Evolutionary conservation across 2,888 invertebrate genomes (phyloP), one percentile per base, ranked within the genome.

Genomic region (Mellilla xanthometata): DNA sequence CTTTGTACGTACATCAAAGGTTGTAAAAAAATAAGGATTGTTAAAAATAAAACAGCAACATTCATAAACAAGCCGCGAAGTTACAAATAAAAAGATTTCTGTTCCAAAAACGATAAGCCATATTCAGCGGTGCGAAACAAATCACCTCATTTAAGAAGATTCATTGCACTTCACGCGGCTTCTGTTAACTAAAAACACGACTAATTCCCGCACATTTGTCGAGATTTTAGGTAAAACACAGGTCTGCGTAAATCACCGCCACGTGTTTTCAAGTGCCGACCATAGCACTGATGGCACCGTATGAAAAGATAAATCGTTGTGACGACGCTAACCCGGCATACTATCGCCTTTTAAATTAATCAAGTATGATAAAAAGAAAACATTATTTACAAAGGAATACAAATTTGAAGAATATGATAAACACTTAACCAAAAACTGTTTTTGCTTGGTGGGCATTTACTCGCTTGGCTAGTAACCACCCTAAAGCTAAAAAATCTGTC

Each of bases 81-180:
- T 47, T 64, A 59, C 52, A 60, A 68, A 64, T 67, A 62, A 66
- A 62, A 54, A 68, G 62, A 65, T 58, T 57, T 59, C 61, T 56
- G 52, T 45, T 59, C 58, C 58, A 63, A 60, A 64, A 72, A 72
- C 72, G 24, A n/a, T n/a, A 66, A 65, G 65, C 68, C 60, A 65
- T 74, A 75, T 53, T 53, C 63, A 56, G 52, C 63, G 63, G 59
- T 35, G 60, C 65, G 60, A 64, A 67, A 75, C 71, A 69, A 74
- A 76, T 76, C 70, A 60, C 62, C 67, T 68, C 62, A 62, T 70
- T 69, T 65, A 56, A 42, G 47, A 39, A 52, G 49, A 49, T 53
- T 51, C 51, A 40, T 51, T 54, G 30, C 39, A 49, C 50, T 46
- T 36, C 23, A 46, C 44, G 61, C 58, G 49, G 56, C 48, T 46